Evolutionary conservation across 2,113 vertebrate genomes (phyloP).

Genomic region (Marcusenius ussheri): DNA sequence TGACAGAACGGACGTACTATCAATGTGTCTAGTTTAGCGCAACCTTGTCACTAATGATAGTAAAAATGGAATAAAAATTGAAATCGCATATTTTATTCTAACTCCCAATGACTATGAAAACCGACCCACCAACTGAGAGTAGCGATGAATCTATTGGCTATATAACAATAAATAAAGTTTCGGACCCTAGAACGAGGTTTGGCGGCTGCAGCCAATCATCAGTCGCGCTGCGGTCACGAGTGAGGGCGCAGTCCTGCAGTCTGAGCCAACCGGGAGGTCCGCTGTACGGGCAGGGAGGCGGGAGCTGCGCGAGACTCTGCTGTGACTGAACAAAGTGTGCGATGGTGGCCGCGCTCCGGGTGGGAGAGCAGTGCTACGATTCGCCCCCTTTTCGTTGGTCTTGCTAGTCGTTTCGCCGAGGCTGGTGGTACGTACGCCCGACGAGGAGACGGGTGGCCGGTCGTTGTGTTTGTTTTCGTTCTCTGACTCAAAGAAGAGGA

Average conservation of each 20-base stretch:
- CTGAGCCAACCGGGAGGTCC: conserved; percentile 24
- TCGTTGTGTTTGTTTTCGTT: conserved; percentile 1
- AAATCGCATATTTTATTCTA: not conserved
- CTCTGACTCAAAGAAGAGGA: conserved; percentile 20
- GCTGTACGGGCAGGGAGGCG: conserved; percentile 22
- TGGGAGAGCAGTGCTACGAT: conserved; percentile 24
- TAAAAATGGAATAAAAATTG: not conserved
- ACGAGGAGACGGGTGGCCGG: not conserved
- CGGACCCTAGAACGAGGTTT: not conserved
- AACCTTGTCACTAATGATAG: not conserved
- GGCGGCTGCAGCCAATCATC: conserved; percentile 20
- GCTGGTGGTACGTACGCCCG: not conserved
- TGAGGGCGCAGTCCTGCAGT: conserved; percentile 35
- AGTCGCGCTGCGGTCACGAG: conserved; percentile 43
- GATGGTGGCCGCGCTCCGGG: conserved; percentile 27
- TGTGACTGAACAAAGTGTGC: conserved; percentile 21
- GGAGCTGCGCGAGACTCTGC: conserved; percentile 22
- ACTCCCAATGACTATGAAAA: not conserved
- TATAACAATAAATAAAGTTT: conserved; percentile 16
- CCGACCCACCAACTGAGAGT: not conserved
- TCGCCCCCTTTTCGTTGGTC: not conserved
- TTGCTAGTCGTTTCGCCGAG: not conserved
- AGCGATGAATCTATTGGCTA: not conserved
- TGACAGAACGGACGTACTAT: not conserved
- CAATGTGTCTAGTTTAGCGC: not conserved